Evolutionary conservation across 2,113 vertebrate genomes (phyloP), one percentile per base, ranked within the genome.

Genomic region (Theristicus caerulescens): DNA sequence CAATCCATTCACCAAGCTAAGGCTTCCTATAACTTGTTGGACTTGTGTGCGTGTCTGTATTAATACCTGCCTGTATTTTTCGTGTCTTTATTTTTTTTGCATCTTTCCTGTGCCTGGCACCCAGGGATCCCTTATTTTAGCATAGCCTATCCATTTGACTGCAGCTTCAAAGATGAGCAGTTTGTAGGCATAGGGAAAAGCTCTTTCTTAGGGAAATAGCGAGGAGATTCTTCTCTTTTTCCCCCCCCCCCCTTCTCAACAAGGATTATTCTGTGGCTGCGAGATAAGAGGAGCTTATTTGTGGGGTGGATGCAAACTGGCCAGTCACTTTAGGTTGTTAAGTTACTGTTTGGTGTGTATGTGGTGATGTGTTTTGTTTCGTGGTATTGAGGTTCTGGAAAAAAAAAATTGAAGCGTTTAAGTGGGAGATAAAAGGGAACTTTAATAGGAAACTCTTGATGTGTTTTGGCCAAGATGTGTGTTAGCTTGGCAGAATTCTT

Each of bases 1-100:
- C 15, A 7, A 82, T 96, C 91, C 71, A 79, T 94, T 91, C 91
- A 72, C 66, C 61, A 84, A 52, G 91, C 78, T 95, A 94, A 96
- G 93, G 95, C 94, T 97, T 96, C 95, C 91, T 96, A 32, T 92
- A 86, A 85, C 96, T 95, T 96, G 97, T 95, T 97, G 96, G 95
- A 97, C 91, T 95, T 44, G 91, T 96, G 92, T 91, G 93, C 2
- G 91, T 95, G 95, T 95, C 95, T 96, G 90, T 94, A 90, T 90
- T 91, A 94, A 95, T 97, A 97, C 80, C 73, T 95, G 91, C 94
- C 94, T 96, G 95, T 95, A 57, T 72, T 97, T 90, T 96, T 95
- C 5, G 82, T 96, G 88, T 87, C 59, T 66, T 59, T 36, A 21
- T 9, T 66, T 67, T 14, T 71, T 66, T 70, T 44, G 59, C 94